Evolutionary conservation across 2,113 vertebrate species (phyloP), one percentile per base, ranked within the genome.

Genomic region (Pantherophis guttatus): DNA sequence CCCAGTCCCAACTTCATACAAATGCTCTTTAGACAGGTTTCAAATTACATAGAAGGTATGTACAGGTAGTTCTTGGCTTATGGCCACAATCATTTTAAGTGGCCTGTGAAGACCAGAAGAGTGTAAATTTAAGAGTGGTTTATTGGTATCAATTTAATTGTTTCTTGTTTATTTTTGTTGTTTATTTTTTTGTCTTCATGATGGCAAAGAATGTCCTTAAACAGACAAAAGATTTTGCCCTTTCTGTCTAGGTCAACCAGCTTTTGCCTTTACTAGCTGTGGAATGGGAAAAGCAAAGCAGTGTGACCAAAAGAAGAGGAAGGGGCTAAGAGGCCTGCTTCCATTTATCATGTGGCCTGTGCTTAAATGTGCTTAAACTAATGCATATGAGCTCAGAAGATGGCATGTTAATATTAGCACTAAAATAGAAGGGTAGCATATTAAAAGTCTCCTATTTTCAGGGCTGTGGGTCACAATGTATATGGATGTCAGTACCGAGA

Each of bases 401-500:
- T 19, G 2, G 33, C 33, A 21, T 39, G 15, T 81, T 81, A 81
- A 81, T 81, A 21, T 81, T 70, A 33, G 29, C 91, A 8, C 33
- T 94, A 65, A 91, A 93, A 58, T 90, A 11, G 6, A 92, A 92
- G 90, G 50, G 29, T 0, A 53, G 1, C 0, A 92, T 21, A 19
- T 89, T 93, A 50, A 19, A 62, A 0, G 90, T 65, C 91, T 94
- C 21, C 5, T 95, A 4, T 95, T 95, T 94, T 53, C 95, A 99
- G 99, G 99, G 99, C 99, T 21, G 98, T 99, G 17, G 99, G 99
- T 89, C 97, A 99, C 96, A 98, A 98, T 96, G 95, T 98, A 0
- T 99, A 99, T 3, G 99, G 99, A 54, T 96, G n/a, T 50, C 97
- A 96, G 93, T 99, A 99, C 96, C 98, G 50, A 91, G 99, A 99